Evolutionary conservation across 2,113 vertebrate genomes (phyloP).

Genomic region (Columbina picui): DNA sequence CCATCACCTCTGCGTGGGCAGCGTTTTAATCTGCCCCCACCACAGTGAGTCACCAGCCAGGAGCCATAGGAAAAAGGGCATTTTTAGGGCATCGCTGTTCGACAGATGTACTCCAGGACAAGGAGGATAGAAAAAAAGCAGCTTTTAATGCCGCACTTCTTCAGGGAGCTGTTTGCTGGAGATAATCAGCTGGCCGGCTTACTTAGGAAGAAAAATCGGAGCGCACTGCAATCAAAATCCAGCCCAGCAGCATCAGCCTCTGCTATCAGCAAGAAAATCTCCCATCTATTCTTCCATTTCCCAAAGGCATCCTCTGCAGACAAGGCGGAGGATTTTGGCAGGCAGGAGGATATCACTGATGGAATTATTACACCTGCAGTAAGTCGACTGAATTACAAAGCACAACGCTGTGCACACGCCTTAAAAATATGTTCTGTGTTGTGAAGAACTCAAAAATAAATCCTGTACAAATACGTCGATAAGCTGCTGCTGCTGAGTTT

Average conservation of each 20-base stretch:
- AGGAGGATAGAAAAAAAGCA: not conserved
- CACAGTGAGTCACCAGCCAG: not conserved
- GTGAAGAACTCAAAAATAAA: not conserved
- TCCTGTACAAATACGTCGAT: not conserved
- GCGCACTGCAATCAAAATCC: not conserved
- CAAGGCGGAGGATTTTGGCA: not conserved
- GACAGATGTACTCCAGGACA: not conserved
- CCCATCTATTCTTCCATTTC: not conserved
- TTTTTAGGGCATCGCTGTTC: not conserved
- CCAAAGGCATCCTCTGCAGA: not conserved
- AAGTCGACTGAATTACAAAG: not conserved
- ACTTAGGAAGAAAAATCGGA: not conserved
- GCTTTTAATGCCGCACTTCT: not conserved
- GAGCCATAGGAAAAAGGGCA: slow-evolving; percentile 1
- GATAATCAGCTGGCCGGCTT: not conserved
- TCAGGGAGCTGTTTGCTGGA: not conserved
- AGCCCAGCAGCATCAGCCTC: not conserved
- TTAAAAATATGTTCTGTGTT: not conserved
- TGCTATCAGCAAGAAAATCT: not conserved
- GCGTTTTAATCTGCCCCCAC: not conserved
- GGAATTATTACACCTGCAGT: not conserved
- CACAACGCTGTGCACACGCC: not conserved
- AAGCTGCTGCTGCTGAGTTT: not conserved
- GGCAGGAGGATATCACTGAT: not conserved
- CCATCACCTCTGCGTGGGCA: not conserved